Evolutionary conservation across 2,888 invertebrate genomes (phyloP), one percentile per base, ranked within the genome.

Genomic region (Epirrhoe tristata): DNA sequence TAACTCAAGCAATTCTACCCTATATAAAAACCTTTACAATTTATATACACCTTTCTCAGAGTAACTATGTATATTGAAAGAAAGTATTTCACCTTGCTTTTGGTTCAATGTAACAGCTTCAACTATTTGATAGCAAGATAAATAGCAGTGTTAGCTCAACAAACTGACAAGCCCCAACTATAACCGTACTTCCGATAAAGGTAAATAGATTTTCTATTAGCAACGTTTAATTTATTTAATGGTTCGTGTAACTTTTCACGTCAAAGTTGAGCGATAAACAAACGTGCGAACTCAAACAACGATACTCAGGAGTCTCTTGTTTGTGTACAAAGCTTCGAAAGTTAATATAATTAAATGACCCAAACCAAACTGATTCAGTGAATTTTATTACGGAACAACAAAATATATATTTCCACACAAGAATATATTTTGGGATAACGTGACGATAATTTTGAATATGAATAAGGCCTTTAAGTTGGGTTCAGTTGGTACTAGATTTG

Each of bases 151-250:
- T 48, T 48, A 8, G 14, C 6, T 14, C 34, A 12, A 52, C 24
- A 24, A 52, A 59, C 39, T 39, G 43, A 53, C 59, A 52, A 36
- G n/a, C 36, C n/a, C n/a, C 31, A 32, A 58, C 57, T 57, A 43
- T 36, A 12, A 14, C 39, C 51, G 53, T 16, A 52, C 24, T 53
- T 53, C 24, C 43, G 24, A 6, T n/a, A 24, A 53, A 53, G 31
- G 43, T 34, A 46, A 46, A 55, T 54, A 54, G 6, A 46, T 51
- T 59, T 60, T 60, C 53, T 53, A 52, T 58, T 58, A 52, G 59
- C 52, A 52, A 36, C 52, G 52, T 59, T 59, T 60, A 60, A 53
- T 53, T 60, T 60, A 60, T 60, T 53, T 60, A 60, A 60, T 60
- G 59, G 53, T 14, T 53, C 43, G 43, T 53, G 43, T 53, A 60